Base-by-base conservation (phyloP, 1,140 invertebrate genomes). In the Cotesia vestalis region DNA sequence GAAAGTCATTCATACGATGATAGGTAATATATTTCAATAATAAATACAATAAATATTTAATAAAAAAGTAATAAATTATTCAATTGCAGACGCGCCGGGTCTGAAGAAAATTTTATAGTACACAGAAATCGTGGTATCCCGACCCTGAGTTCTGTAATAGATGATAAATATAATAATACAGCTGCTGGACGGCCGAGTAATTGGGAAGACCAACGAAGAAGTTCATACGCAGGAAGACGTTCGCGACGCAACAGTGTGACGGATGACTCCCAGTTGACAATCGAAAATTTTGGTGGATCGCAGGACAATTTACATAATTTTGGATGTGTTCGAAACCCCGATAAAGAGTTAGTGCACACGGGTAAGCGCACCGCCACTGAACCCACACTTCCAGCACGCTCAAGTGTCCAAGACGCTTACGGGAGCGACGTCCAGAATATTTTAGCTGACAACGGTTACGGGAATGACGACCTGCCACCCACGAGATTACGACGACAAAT, bases 241-340 rank as follows among this genome's bases (percentile, higher is more conserved):
- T 96, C 94, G 8, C 88, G 95, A 40, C 88, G 94, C 59, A 95
- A 95, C 81, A 96, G 94, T 57, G 89, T 94, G 61, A 92, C 92
- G 52, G 95, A 96, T 80, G 95, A 96, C 80, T 96, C 94, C 36
- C 92, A 96, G 84, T 85, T 97, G 73, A 96, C 95, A 0, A 93
- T 96, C 36, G 95, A 97, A 88, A 96, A 97, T 85, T 96, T 97
- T 86, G 95, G 95, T 36, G 95, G 94, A 61, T 94, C 91, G 77
- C 93, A 91, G 85, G 91, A 89, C 81, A 92, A 91, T 79, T 84
- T 89, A 79, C 91, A 88, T 81, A 89, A 90, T 77, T 89, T 89
- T 76, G 90, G 88, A 52, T 76, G 72, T 40, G 64, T 73, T 12
- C 88, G 88, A 78, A 92, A 95, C 88, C 93, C 93, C 0, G 93